Percentiles rank a stretch among this genome's conserved stretches.
Evolutionary conservation across 2,113 vertebrate species (phyloP).

Genomic region (Entosphenus tridentatus): DNA sequence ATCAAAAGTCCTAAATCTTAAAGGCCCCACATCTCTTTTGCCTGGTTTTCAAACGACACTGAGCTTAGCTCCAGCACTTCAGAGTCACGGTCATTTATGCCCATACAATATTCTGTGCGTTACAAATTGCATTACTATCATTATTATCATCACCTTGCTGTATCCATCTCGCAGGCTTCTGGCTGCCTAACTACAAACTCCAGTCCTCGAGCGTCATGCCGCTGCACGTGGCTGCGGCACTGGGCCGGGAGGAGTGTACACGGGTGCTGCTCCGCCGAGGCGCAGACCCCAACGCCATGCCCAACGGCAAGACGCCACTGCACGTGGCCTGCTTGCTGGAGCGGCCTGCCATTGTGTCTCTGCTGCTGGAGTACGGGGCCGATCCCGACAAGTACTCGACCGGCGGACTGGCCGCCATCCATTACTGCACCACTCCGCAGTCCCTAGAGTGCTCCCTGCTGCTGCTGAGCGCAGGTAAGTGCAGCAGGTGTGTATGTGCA

Average conservation of each 20-base stretch:
- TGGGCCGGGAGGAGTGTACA: conserved; percentile 50
- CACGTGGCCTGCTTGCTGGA: conserved; percentile 44
- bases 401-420: background rate
- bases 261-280: conserved; percentile 43
- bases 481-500: no score
- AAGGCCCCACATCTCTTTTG: background rate
- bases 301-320: conserved; percentile 82
- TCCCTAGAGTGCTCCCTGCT: background rate
- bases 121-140: background rate
- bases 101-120: background rate
- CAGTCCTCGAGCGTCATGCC: conserved; percentile 76
- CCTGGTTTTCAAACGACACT: background rate
- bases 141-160: background rate
- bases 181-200: conserved; percentile 70
- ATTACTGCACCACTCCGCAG: background rate
- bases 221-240: conserved; percentile 59
- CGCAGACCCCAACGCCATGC: conserved; percentile 49
- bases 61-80: background rate
- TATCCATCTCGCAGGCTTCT: conserved; percentile 39
- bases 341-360: background rate
- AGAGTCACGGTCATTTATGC: background rate
- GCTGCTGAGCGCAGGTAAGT: background rate
- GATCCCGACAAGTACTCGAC: conserved; percentile 1
- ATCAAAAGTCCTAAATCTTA: background rate
- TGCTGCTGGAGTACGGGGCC: conserved; percentile 2